Percentiles rank a stretch among this genome's conserved stretches.
Evolutionary conservation across 2,113 vertebrate genomes (phyloP).

Genomic region (Dipodomys merriami): DNA sequence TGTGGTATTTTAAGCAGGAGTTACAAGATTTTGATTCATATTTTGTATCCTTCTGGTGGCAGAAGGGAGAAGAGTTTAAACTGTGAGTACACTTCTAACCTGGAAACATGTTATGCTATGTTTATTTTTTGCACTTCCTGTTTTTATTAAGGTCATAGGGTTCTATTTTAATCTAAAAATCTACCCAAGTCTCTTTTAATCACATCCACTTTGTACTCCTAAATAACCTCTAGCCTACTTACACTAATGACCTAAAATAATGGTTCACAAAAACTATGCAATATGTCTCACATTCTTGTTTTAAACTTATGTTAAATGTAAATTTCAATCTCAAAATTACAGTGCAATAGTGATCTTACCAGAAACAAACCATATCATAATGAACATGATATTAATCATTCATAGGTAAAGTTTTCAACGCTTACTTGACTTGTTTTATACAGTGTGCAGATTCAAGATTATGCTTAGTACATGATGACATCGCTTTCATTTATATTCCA

Average conservation of each 20-base stretch:
- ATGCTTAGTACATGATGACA: background rate
- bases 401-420: background rate
- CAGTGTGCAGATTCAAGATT: background rate
- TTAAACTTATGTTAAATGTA: constrained; percentile 36
- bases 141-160: background rate
- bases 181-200: background rate
- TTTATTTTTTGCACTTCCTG: background rate
- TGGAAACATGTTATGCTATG: background rate
- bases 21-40: background rate
- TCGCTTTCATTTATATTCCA: background rate
- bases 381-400: constrained; percentile 31
- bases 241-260: background rate
- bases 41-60: background rate
- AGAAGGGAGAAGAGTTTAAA: constrained; percentile 4
- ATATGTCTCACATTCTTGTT: background rate
- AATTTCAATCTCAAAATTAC: background rate
- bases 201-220: background rate
- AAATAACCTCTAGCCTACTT: background rate
- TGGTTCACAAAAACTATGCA: background rate
- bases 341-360: constrained; percentile 26
- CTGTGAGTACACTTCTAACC: background rate
- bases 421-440: background rate
- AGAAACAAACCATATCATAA: background rate
- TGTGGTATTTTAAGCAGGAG: background rate
- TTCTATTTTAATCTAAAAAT: background rate